phyloP scores from a whole-genome alignment of 2,797 vertebrate species.

The Notolabrus celidotus region DNA sequence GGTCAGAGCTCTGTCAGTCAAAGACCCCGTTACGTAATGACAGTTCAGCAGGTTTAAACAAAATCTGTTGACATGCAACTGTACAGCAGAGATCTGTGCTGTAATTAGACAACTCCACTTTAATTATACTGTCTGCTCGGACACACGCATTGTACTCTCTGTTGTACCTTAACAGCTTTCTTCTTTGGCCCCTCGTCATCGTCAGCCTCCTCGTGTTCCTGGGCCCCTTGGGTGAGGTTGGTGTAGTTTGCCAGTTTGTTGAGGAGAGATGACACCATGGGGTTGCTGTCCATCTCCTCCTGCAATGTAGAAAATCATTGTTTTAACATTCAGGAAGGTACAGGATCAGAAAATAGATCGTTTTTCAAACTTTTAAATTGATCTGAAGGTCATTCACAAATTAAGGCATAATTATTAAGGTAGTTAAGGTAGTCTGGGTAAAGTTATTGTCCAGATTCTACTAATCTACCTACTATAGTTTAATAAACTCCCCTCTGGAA shows the following conservation, averaged over 20 bases:
- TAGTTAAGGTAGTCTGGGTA: too few species aligned
- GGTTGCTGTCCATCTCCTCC: slow-evolving; percentile 99
- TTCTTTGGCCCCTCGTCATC: slow-evolving; percentile 91
- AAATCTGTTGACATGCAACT: slow-evolving; percentile 26
- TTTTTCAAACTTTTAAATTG: neutral
- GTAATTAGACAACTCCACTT: neutral
- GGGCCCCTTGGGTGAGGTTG: slow-evolving; percentile 95
- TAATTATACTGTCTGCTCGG: neutral
- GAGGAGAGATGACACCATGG: slow-evolving; percentile 97
- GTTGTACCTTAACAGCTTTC: slow-evolving; percentile 89
- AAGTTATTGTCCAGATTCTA: too few species aligned
- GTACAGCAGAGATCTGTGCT: neutral
- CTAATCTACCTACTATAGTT: too few species aligned
- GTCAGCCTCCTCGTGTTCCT: slow-evolving; percentile 94
- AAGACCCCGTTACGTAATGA: slow-evolving; percentile 40
- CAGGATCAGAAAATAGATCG: neutral
- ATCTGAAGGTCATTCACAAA: neutral
- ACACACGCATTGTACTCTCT: slow-evolving; percentile 1
- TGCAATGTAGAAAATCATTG: slow-evolving; percentile 69
- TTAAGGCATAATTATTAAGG: neutral
- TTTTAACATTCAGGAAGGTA: neutral
- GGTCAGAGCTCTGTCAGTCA: slow-evolving; percentile 29
- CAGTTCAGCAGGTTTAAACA: slow-evolving; percentile 21
- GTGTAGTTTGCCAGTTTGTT: slow-evolving; percentile 98
- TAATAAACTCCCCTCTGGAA: too few species aligned